Conservation (phyloP, 2,113 vertebrate genomes). For the Pyxicephalus adspersus region DNA sequence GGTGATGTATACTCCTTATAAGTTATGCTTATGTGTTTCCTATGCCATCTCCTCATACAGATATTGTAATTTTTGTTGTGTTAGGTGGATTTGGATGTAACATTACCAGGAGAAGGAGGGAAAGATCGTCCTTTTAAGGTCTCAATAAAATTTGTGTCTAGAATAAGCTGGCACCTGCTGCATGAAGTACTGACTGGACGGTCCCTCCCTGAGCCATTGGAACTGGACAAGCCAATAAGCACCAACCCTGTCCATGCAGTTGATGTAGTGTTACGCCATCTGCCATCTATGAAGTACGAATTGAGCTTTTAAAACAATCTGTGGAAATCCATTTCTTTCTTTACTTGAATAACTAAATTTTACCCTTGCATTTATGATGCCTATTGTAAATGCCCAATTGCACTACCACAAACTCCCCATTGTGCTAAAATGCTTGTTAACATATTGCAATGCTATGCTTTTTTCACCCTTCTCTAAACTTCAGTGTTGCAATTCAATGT, state of each 20-base stretch:
- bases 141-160: constrained; percentile 95
- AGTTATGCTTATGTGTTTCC: too few species aligned
- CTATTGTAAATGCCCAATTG: neutral
- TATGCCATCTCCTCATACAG: too few species aligned
- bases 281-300: constrained; percentile 99
- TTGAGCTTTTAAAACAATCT: neutral
- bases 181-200: constrained; percentile 97
- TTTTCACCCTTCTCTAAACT: too few species aligned
- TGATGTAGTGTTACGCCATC: constrained; percentile 96
- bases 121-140: constrained; percentile 99
- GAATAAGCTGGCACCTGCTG: constrained; percentile 98
- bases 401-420: too few species aligned
- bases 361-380: too few species aligned
- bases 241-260: constrained; percentile 98
- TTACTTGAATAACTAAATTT: neutral
- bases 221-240: constrained; percentile 99
- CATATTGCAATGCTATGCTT: too few species aligned
- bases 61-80: too few species aligned
- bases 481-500: too few species aligned
- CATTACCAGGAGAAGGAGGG: constrained; percentile 96
- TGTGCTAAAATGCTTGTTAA: too few species aligned
- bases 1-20: too few species aligned
- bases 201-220: constrained; percentile 93
- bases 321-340: constrained; percentile 21
- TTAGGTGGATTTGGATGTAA: constrained; percentile 98